Evolutionary conservation across 1,140 invertebrate species (phyloP), one percentile per base, ranked within the genome.

Genomic region (Nasonia giraulti): DNA sequence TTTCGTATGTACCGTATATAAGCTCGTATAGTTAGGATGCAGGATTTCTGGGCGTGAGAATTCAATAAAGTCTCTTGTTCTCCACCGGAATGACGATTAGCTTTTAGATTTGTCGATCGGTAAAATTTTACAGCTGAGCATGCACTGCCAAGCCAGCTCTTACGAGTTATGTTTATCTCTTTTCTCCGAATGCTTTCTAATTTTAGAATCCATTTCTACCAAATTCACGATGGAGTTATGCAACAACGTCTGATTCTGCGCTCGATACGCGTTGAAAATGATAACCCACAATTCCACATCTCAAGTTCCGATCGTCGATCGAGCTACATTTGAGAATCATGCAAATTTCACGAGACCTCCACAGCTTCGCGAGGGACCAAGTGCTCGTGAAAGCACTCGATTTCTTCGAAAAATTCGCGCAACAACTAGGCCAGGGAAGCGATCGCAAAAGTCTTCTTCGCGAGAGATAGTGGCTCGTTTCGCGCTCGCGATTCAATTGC

Each of bases 371-470:
- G 2, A 12, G 55, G 23, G 23, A 14, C 23, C 11, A 27, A 27
- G 77, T 20, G 31, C 20, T 27, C n/a, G 73, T 76, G 82, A 84
- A 80, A 75, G 71, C 73, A 31, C 71, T 81, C 80, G 33, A 17
- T 66, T 33, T 10, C 14, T 31, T 75, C 27, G 71, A 62, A 62
- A 62, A 66, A 77, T 76, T 50, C 2, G 76, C 23, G 10, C 71
- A 81, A 80, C 83, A 81, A 68, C 80, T 74, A 82, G 80, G 68
- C 44, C 80, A 62, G 27, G n/a, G 55, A 62, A n/a, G 62, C 78
- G n/a, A 68, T 80, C 33, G 76, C 55, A 79, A 79, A 66, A 78
- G 76, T 79, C 77, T 79, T 68, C 17, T 23, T 50, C 66, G 17
- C 23, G 66, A 40, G 40, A 80, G 17, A 62, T 62, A n/a, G 66